Conservation (phyloP, 2,797 vertebrate species). For the Falco novaeseelandiae region DNA sequence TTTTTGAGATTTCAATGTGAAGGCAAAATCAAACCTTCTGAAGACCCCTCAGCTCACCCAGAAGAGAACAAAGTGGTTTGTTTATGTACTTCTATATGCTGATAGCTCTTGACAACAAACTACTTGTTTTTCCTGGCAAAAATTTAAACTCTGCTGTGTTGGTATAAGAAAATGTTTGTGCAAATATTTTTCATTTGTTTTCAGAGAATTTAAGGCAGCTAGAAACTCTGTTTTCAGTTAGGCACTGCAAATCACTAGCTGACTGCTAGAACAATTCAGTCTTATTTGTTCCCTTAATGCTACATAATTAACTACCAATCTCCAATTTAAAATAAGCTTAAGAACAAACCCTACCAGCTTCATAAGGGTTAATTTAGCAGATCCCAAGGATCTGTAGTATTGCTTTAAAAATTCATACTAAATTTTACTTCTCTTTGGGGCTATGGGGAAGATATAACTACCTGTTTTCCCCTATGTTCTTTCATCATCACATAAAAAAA, state of each 20-base stretch:
- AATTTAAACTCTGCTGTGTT: not conserved
- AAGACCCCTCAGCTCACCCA: not conserved
- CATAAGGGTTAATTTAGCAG: not conserved
- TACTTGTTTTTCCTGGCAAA: not conserved
- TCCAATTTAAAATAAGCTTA: not conserved
- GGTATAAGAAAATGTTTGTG: not conserved
- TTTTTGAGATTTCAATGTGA: not conserved
- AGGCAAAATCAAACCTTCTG: not conserved
- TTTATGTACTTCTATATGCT: not conserved
- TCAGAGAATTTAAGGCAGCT: not conserved
- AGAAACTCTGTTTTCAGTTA: not conserved
- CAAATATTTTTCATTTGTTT: not conserved
- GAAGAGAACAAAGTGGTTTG: not conserved
- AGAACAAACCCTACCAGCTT: not conserved
- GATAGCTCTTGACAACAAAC: not conserved
- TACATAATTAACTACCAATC: not conserved
- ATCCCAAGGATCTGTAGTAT: accelerated
- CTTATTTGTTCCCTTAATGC: not conserved
- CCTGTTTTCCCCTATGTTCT: not conserved
- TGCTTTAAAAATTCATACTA: not conserved
- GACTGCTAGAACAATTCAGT: not conserved
- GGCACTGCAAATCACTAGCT: not conserved
- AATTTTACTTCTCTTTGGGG: not conserved
- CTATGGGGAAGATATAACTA: not conserved
- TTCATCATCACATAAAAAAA: not conserved